Conservation (phyloP, 2,888 invertebrate species). For the Oligia latruncula region DNA sequence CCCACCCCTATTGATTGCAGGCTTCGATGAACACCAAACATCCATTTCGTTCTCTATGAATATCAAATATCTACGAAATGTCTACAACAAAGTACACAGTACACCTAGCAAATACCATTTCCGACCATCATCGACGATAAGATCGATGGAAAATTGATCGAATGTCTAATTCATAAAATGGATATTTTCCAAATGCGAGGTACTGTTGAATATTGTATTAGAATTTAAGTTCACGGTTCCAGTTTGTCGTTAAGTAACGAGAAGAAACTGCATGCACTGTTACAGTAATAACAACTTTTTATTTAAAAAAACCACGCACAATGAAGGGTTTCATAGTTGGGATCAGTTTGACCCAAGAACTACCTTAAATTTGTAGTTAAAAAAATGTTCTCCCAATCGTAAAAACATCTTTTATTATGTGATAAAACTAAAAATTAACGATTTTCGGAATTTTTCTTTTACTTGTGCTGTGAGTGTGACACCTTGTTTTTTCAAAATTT, state of each 20-base stretch:
- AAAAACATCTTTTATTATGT: no score
- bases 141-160: slow-evolving; percentile 38
- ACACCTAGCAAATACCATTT: slow-evolving; percentile 47
- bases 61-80: slow-evolving; percentile 64
- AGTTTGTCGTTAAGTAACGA: background rate
- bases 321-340: no score
- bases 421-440: no score
- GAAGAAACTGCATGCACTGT: background rate
- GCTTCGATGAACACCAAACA: slow-evolving; percentile 66
- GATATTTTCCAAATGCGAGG: slow-evolving; percentile 19
- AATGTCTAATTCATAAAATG: slow-evolving; percentile 26
- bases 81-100: slow-evolving; percentile 35
- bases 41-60: slow-evolving; percentile 65
- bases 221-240: background rate
- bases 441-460: no score
- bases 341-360: no score
- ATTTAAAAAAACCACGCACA: no score
- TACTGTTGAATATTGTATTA: background rate
- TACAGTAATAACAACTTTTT: no score
- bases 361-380: no score
- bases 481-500: no score
- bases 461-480: no score
- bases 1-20: slow-evolving; percentile 67
- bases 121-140: slow-evolving; percentile 26
- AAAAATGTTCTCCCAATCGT: no score